A percentile compares a stretch with the other conserved stretches of the same genome.
Conservation (phyloP, 1,140 invertebrate genomes). For the Leptoteleia sp. region DNA sequence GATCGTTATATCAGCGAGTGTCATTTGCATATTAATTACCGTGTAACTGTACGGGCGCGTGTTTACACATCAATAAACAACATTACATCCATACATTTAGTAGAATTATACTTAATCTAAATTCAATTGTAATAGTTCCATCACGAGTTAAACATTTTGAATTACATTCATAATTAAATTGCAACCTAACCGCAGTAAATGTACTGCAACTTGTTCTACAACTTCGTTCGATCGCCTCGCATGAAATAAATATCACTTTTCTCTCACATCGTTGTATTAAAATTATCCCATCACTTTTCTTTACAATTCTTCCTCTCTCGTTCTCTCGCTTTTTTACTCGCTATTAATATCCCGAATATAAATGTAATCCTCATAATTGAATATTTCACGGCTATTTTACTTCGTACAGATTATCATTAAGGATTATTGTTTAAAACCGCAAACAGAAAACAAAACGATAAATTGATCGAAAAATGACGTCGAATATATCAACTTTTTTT, state of each 20-base stretch:
- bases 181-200: neutral
- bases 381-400: too few relatives aligned
- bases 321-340: too few relatives aligned
- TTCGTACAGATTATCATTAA: too few relatives aligned
- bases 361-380: too few relatives aligned
- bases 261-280: too few relatives aligned
- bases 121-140: constrained; percentile 22
- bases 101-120: constrained; percentile 31
- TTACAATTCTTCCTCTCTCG: too few relatives aligned
- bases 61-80: constrained; percentile 47
- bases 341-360: too few relatives aligned
- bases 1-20: constrained; percentile 27
- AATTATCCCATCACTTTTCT: too few relatives aligned
- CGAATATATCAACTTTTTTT: too few relatives aligned
- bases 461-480: too few relatives aligned
- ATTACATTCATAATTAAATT: constrained; percentile 5
- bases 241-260: neutral
- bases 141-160: neutral
- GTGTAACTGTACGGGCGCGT: constrained; percentile 29
- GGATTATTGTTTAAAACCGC: too few relatives aligned
- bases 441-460: too few relatives aligned
- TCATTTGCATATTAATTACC: constrained; percentile 50
- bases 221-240: neutral
- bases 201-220: neutral
- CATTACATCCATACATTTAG: constrained; percentile 22